Percentiles rank a stretch among this genome's conserved stretches.
phyloP scores from a whole-genome alignment of 2,888 invertebrate species.

The Choreutis nemorana region DNA sequence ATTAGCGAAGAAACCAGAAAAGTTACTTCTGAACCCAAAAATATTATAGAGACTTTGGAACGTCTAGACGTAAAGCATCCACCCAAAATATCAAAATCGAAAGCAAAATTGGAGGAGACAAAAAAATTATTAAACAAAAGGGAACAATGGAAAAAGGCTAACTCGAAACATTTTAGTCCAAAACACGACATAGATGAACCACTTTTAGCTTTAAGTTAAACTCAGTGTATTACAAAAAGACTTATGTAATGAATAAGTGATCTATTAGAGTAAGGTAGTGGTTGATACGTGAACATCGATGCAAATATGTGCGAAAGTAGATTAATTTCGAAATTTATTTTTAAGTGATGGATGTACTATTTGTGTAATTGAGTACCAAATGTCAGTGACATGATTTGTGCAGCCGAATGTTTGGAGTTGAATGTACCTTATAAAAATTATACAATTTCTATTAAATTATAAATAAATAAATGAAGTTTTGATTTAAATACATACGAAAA shows the following conservation, averaged over 20 bases:
- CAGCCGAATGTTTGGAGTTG: slow-evolving; percentile 25
- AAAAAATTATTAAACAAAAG: slow-evolving; percentile 47
- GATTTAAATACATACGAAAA: no score
- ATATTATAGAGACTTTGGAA: slow-evolving; percentile 82
- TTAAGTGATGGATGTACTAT: slow-evolving; percentile 25
- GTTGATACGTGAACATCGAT: slow-evolving; percentile 23
- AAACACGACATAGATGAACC: slow-evolving; percentile 69
- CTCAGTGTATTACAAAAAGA: slow-evolving; percentile 45
- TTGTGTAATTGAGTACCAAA: slow-evolving; percentile 21
- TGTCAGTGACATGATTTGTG: slow-evolving; percentile 26
- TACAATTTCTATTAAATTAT: no score
- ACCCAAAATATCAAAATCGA: slow-evolving; percentile 66
- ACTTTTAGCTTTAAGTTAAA: slow-evolving; percentile 72
- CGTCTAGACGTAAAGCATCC: slow-evolving; percentile 69
- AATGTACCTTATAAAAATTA: no score
- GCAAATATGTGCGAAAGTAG: slow-evolving; percentile 29
- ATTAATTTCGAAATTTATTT: slow-evolving; percentile 36
- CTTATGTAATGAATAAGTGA: slow-evolving; percentile 53
- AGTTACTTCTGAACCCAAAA: slow-evolving; percentile 71
- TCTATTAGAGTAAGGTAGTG: slow-evolving; percentile 27
- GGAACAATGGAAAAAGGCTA: slow-evolving; percentile 52
- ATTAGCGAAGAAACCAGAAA: slow-evolving; percentile 48
- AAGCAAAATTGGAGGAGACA: slow-evolving; percentile 69
- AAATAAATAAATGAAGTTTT: no score
- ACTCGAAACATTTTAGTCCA: slow-evolving; percentile 36